These are phyloP conservation scores for Cordilura impudica DNA, from an alignment of 2,888 invertebrate genomes.

Conservation along the genomic window DNA sequence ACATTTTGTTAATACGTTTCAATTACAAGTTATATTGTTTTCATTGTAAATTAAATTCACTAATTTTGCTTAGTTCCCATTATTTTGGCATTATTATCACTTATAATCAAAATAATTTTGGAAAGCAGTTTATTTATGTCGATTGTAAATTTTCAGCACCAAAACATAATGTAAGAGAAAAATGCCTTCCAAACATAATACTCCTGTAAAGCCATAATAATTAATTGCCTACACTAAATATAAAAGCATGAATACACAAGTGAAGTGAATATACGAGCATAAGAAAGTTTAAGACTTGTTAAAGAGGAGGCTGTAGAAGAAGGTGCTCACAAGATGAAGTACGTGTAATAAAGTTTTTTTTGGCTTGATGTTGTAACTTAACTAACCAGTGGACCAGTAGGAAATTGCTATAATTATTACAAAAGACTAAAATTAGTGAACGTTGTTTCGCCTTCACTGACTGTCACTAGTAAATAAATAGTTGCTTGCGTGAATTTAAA, in stretches of 20 bases:
- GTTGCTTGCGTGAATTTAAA: too few relatives aligned
- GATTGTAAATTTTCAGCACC: neutral
- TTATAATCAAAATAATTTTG: too few relatives aligned
- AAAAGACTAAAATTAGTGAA: too few relatives aligned
- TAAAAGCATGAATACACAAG: conserved; percentile 21
- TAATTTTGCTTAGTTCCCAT: neutral
- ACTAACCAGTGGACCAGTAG: neutral
- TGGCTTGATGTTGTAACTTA: neutral
- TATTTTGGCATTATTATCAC: neutral
- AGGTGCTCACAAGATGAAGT: conserved; percentile 36
- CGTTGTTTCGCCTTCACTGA: too few relatives aligned
- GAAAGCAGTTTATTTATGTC: neutral
- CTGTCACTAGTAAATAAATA: too few relatives aligned
- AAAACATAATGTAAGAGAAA: neutral
- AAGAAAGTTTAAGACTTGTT: conserved; percentile 35
- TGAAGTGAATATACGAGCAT: too few relatives aligned
- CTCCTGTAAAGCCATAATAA: conserved; percentile 47
- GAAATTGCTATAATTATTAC: too few relatives aligned
- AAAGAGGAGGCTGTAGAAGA: conserved; percentile 9
- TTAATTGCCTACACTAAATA: conserved; percentile 45
- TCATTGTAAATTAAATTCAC: neutral
- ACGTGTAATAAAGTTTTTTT: conserved; percentile 26
- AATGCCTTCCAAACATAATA: neutral
- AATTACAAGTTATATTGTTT: neutral
- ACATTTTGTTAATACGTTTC: too few relatives aligned